Conservation (phyloP, 1,140 invertebrate genomes). For the Platyura marginata region DNA sequence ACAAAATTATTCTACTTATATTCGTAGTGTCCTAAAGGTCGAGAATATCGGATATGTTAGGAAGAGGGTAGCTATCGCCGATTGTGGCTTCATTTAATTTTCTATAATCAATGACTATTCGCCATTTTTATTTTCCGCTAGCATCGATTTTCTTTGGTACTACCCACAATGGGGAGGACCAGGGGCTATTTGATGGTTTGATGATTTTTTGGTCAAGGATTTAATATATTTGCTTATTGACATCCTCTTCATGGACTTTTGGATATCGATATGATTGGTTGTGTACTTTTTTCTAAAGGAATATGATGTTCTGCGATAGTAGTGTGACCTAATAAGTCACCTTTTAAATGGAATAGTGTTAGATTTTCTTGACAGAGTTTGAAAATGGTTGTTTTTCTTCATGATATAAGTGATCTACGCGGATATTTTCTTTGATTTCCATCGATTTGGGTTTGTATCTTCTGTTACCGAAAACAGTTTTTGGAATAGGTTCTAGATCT, state of each 20-base stretch:
- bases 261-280: constrained; percentile 19
- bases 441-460: too few relatives aligned
- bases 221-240: constrained; percentile 15
- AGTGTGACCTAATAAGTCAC: neutral
- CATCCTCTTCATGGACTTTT: constrained; percentile 15
- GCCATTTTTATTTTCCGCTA: constrained; percentile 9
- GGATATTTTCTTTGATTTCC: too few relatives aligned
- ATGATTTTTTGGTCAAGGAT: constrained; percentile 15
- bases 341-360: neutral
- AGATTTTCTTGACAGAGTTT: neutral
- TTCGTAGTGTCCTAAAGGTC: constrained; percentile 4
- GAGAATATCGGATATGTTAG: constrained; percentile 8
- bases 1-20: too few relatives aligned
- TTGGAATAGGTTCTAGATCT: too few relatives aligned
- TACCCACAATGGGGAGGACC: constrained; percentile 7
- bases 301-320: neutral
- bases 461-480: too few relatives aligned
- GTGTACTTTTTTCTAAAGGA: neutral
- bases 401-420: neutral
- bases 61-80: constrained; percentile 9
- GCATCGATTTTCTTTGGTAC: constrained; percentile 10
- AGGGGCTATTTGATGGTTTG: constrained; percentile 5
- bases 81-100: constrained; percentile 24
- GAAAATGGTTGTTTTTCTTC: neutral
- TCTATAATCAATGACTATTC: constrained; percentile 23